Evolutionary conservation across 2,888 invertebrate species (phyloP).

Genomic region (Cyaniris semiargus): DNA sequence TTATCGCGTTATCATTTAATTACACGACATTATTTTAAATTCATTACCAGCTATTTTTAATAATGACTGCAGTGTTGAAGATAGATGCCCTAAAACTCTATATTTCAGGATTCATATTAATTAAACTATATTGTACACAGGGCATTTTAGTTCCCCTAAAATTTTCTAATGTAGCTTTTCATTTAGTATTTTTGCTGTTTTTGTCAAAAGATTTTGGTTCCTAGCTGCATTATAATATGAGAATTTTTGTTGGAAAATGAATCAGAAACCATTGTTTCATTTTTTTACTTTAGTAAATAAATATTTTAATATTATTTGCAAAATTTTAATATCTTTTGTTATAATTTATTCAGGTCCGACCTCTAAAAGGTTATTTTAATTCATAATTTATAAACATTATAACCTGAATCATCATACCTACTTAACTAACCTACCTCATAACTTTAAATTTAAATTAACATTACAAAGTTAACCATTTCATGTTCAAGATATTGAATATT

Average conservation of each 20-base stretch:
- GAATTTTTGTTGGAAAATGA: neutral
- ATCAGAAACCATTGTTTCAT: neutral
- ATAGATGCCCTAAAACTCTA: neutral
- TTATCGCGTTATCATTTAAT: conserved; percentile 64
- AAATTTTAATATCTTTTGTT: neutral
- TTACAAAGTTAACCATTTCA: neutral
- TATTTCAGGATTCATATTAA: neutral
- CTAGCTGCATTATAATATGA: neutral
- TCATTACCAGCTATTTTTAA: conserved; percentile 39
- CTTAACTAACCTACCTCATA: neutral
- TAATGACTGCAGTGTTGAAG: conserved; percentile 29
- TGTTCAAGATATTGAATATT: neutral
- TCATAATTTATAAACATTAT: neutral
- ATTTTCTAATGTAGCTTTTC: too few species aligned
- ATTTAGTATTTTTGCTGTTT: neutral
- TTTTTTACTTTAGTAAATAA: neutral
- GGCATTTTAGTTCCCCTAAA: neutral
- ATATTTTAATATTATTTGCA: neutral
- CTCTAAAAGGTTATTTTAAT: neutral
- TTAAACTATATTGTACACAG: neutral
- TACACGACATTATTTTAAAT: conserved; percentile 48
- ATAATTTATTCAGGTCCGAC: neutral
- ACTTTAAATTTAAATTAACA: neutral
- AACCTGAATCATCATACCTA: neutral
- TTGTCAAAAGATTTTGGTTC: neutral